Percentiles rank a stretch among this genome's conserved stretches.
These are phyloP conservation scores for Apodemus speciosus DNA, from an alignment of 2,113 vertebrate genomes.

Conservation along the genomic window DNA sequence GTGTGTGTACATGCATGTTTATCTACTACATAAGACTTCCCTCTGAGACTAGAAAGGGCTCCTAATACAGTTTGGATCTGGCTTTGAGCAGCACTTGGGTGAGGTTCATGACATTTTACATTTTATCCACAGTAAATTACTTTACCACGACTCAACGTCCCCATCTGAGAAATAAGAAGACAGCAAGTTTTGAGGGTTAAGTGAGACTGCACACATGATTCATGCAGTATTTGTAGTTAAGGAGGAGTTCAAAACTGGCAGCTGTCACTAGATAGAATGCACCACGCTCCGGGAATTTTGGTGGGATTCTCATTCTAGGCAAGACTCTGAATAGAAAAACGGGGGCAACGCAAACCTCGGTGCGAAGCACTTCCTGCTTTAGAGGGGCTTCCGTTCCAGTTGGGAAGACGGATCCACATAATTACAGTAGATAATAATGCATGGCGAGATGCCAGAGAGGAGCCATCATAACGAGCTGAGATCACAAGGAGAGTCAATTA, in stretches of 20 bases:
- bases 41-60: not conserved
- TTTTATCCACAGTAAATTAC: not conserved
- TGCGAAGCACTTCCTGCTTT: not conserved
- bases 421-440: slow-evolving; percentile 28
- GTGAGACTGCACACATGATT: not conserved
- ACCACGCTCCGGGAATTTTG: slow-evolving; percentile 26
- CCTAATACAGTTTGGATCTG: not conserved
- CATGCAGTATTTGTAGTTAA: not conserved
- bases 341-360: slow-evolving; percentile 30
- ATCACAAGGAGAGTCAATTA: slow-evolving; percentile 24
- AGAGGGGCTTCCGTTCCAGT: not conserved
- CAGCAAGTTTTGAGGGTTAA: not conserved
- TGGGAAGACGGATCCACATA: slow-evolving; percentile 20
- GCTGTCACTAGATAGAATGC: slow-evolving; percentile 13
- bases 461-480: slow-evolving; percentile 10
- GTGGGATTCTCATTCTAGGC: slow-evolving; percentile 41
- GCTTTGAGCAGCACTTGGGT: not conserved
- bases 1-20: not conserved
- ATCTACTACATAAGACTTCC: not conserved
- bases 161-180: slow-evolving; percentile 53
- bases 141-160: slow-evolving; percentile 16
- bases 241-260: slow-evolving; percentile 32
- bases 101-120: not conserved
- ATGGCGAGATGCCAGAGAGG: not conserved
- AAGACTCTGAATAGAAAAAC: slow-evolving; percentile 37